Conservation (phyloP, 2,888 invertebrate genomes). For the Cephus pulcher region DNA sequence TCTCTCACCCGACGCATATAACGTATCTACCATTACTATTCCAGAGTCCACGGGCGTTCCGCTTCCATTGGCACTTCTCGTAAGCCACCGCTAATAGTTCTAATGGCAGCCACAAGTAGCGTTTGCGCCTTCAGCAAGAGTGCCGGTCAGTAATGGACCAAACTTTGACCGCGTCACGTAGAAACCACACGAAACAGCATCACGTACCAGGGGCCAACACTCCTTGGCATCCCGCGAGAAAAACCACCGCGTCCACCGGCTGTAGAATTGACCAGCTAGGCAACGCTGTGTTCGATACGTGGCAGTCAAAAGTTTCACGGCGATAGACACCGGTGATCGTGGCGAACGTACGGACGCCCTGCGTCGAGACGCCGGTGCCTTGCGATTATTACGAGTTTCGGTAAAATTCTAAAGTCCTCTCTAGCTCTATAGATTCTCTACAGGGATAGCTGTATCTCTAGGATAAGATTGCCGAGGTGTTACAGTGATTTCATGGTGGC, state of each 20-base stretch:
- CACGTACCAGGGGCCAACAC: not conserved
- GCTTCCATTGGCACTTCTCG: not conserved
- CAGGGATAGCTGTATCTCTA: not conserved
- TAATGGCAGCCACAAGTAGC: not conserved
- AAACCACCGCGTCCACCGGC: slow-evolving; percentile 11
- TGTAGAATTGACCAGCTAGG: slow-evolving; percentile 34
- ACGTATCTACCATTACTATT: not conserved
- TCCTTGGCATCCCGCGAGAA: slow-evolving; percentile 10
- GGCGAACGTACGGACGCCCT: not conserved
- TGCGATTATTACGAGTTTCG: not conserved
- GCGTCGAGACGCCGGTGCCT: not conserved
- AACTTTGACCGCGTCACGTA: slow-evolving; percentile 37
- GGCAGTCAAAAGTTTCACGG: slow-evolving; percentile 26
- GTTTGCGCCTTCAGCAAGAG: not conserved
- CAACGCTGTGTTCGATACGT: slow-evolving; percentile 25
- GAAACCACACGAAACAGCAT: slow-evolving; percentile 18
- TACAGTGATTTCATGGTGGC: slow-evolving; percentile 1
- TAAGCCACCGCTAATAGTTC: slow-evolving; percentile 2
- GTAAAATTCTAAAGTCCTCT: not conserved
- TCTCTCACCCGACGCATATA: not conserved
- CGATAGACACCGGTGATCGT: not conserved
- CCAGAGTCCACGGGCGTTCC: not conserved
- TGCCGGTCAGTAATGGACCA: slow-evolving; percentile 12
- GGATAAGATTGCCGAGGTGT: not conserved
- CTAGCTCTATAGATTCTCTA: not conserved